Percentiles rank a stretch among this genome's conserved stretches.
phyloP scores from a whole-genome alignment of 2,113 vertebrate species.

The Henicopernis longicauda region DNA sequence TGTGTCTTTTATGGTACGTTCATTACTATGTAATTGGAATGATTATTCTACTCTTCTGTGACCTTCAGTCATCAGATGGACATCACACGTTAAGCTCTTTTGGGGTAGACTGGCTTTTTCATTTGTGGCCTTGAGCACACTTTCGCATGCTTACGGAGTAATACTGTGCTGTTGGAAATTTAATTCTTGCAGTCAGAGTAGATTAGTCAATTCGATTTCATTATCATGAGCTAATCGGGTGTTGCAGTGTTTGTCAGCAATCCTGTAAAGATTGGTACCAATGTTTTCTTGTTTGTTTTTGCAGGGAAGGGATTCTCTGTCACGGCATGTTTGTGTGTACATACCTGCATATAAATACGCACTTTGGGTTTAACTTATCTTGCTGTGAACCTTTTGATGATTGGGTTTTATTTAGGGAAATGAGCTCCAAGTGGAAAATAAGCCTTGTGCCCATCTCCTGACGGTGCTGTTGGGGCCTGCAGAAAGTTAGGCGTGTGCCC shows the following conservation, averaged over 20 bases:
- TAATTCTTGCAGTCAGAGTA: background rate
- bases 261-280: background rate
- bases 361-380: background rate
- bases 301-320: background rate
- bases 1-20: fast-evolving
- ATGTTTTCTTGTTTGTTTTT: background rate
- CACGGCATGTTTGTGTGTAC: background rate
- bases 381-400: background rate
- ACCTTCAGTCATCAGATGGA: background rate
- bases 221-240: background rate
- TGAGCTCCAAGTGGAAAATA: background rate
- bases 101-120: background rate
- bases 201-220: fast-evolving
- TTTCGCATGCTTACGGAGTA: background rate
- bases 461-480: background rate
- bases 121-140: background rate
- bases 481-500: fast-evolving
- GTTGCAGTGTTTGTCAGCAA: background rate
- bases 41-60: background rate
- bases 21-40: fast-evolving
- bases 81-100: fast-evolving
- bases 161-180: fast-evolving
- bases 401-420: background rate
- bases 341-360: fast-evolving
- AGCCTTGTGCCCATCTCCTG: background rate